A percentile compares a stretch with the other conserved stretches of the same genome.
Conservation (phyloP, 2,888 invertebrate genomes). For the Eupithecia abbreviata region DNA sequence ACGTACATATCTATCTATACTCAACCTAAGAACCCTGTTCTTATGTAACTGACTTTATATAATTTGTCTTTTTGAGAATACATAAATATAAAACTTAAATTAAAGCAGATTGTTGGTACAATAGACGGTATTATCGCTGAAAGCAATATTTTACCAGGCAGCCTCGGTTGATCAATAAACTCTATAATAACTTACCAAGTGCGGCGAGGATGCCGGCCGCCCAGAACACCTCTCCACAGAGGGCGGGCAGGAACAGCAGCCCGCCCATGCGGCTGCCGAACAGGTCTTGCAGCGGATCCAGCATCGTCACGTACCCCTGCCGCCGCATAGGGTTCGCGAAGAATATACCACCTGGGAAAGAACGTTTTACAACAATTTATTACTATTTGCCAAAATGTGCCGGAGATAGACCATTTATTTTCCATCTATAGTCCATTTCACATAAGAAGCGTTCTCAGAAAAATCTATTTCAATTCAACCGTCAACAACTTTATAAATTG, state of each 20-base stretch:
- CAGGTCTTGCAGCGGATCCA: constrained; percentile 98
- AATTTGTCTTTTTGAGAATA: too few relatives aligned
- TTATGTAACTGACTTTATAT: too few relatives aligned
- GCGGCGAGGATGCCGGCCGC: constrained; percentile 99
- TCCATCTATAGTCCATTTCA: background rate
- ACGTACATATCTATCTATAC: too few relatives aligned
- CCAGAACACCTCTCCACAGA: constrained; percentile 99
- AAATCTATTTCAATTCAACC: too few relatives aligned
- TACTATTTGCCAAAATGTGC: background rate
- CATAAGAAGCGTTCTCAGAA: background rate
- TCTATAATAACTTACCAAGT: constrained; percentile 84
- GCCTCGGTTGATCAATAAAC: background rate
- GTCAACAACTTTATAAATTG: background rate
- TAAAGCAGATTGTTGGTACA: background rate
- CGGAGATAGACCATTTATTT: background rate
- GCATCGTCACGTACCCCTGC: constrained; percentile 99
- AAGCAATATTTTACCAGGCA: background rate
- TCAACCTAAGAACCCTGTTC: too few relatives aligned
- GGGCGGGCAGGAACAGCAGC: constrained; percentile 96
- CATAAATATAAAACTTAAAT: too few relatives aligned
- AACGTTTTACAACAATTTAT: background rate
- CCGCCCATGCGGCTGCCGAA: constrained; percentile 99
- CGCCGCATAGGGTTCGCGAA: constrained; percentile 99
- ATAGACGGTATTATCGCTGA: background rate
- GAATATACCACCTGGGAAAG: constrained; percentile 93